A percentile compares a stretch with the other conserved stretches of the same genome.
Evolutionary conservation across 1,140 invertebrate species (phyloP).

Genomic region (Fopius arisanus): DNA sequence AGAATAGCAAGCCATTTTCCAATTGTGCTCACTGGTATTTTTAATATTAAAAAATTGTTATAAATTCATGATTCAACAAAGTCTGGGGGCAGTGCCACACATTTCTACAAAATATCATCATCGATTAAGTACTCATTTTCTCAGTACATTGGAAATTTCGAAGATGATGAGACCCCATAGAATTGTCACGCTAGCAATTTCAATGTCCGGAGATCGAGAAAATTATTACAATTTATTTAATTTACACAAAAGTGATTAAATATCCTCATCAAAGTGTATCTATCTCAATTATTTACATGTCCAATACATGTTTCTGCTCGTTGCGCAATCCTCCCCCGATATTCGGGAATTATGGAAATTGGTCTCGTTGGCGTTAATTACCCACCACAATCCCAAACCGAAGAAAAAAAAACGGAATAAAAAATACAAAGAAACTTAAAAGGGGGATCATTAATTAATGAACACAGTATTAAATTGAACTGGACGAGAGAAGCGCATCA

Average conservation of each 20-base stretch:
- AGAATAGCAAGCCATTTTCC: constrained; percentile 13
- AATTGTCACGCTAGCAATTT: not conserved
- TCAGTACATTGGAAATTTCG: not conserved
- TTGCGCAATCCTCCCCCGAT: not conserved
- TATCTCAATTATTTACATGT: not conserved
- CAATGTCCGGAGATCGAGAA: not conserved
- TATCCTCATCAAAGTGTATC: not conserved
- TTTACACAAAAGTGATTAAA: not conserved
- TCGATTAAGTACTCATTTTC: not conserved
- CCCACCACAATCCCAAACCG: not conserved
- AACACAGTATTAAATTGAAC: not conserved
- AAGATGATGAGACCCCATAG: not conserved
- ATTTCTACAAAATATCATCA: not conserved
- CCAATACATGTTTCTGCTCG: not conserved
- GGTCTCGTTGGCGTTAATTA: not conserved
- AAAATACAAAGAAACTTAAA: not conserved
- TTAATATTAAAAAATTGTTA: not conserved
- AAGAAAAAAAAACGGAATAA: not conserved
- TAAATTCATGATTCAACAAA: not conserved
- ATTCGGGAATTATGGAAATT: not conserved
- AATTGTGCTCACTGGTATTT: not conserved
- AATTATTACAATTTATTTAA: not conserved
- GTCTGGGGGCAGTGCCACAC: not conserved
- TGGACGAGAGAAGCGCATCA: not conserved
- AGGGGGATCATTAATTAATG: not conserved